A percentile compares a stretch with the other conserved stretches of the same genome.
Conservation (phyloP, 2,888 invertebrate species). For the Antheraea yamamai region DNA sequence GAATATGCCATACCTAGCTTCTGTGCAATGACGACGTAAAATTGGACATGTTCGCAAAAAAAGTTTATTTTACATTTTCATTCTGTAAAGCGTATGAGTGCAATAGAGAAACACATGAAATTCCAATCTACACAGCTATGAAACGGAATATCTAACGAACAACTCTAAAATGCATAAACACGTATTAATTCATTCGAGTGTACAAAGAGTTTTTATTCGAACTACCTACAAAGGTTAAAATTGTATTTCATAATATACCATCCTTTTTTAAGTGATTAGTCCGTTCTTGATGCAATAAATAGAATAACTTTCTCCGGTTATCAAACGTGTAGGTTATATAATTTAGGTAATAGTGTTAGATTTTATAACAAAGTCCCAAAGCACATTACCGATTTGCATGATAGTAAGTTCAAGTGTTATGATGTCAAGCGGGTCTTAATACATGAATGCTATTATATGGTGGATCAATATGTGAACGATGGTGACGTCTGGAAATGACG, state of each 20-base stretch:
- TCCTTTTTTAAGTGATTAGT: not conserved
- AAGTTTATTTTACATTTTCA: not conserved
- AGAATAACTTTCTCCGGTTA: not conserved
- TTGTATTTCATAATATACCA: not conserved
- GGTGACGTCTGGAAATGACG: no score
- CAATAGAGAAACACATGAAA: not conserved
- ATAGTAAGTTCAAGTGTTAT: no score
- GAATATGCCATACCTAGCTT: not conserved
- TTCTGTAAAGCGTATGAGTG: not conserved
- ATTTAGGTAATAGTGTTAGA: no score
- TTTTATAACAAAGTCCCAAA: no score
- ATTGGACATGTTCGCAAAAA: not conserved
- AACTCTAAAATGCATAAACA: constrained; percentile 1
- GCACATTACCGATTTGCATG: no score
- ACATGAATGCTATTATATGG: no score
- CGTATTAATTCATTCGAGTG: not conserved
- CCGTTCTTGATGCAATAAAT: not conserved
- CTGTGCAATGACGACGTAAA: not conserved
- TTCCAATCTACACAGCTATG: not conserved
- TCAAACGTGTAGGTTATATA: no score
- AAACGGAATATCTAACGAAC: not conserved
- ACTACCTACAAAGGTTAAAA: not conserved
- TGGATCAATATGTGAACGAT: no score
- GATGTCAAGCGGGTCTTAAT: no score
- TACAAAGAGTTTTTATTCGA: not conserved